A percentile compares a stretch with the other conserved stretches of the same genome.
phyloP scores from a whole-genome alignment of 2,113 vertebrate genomes.

The Tretioscincus oriximinensis region DNA sequence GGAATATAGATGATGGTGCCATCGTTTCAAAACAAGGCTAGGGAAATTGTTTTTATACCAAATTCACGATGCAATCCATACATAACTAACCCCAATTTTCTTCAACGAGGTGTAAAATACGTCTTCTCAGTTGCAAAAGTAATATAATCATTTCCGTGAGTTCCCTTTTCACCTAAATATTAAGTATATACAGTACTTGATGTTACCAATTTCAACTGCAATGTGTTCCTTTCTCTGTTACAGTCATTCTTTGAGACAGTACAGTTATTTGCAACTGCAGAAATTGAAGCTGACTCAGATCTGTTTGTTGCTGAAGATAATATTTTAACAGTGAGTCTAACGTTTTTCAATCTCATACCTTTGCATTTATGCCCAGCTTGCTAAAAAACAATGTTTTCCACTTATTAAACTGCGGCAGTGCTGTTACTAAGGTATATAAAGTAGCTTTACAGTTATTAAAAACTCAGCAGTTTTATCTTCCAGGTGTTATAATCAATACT shows the following conservation, averaged over 20 bases:
- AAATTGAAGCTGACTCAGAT: slow-evolving; percentile 78
- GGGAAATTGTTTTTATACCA: neutral
- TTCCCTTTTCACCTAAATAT: neutral
- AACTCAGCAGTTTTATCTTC: slow-evolving; percentile 17
- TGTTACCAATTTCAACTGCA: neutral
- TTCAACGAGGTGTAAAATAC: neutral
- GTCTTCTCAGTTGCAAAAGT: neutral
- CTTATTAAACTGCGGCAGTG: slow-evolving; percentile 11
- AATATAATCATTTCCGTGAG: neutral
- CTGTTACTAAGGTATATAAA: neutral
- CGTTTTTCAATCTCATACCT: slow-evolving; percentile 29
- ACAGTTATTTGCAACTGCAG: slow-evolving; percentile 73
- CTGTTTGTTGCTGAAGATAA: slow-evolving; percentile 79
- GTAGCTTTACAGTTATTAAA: neutral
- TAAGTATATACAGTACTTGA: neutral
- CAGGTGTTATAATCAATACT: too few relatives aligned
- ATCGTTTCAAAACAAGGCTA: neutral
- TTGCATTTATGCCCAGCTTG: slow-evolving; percentile 15
- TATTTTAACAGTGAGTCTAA: slow-evolving; percentile 73
- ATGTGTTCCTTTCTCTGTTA: slow-evolving; percentile 53
- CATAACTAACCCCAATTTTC: neutral
- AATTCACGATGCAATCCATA: neutral
- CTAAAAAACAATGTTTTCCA: neutral
- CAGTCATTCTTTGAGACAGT: slow-evolving; percentile 83
- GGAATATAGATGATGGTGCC: too few relatives aligned